Conservation (phyloP, 1,140 invertebrate genomes). For the Polyergus mexicanus region DNA sequence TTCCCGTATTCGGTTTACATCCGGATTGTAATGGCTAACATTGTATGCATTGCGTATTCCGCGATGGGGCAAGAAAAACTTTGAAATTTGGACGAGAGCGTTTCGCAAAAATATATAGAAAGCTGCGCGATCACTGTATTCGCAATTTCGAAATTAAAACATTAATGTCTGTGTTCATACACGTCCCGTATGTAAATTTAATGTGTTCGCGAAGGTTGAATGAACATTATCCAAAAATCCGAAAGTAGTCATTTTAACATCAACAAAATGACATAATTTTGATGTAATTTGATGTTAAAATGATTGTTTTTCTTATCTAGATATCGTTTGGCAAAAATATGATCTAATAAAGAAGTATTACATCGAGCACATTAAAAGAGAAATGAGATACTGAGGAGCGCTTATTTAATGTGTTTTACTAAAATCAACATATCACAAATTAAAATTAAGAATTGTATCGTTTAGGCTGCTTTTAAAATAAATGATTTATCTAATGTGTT, state of each 20-base stretch:
- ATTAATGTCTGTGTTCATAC: constrained; percentile 39
- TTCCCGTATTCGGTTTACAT: not conserved
- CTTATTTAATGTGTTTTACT: not conserved
- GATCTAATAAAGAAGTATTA: not conserved
- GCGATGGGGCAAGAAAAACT: constrained; percentile 55
- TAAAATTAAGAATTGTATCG: not conserved
- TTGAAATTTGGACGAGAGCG: constrained; percentile 33
- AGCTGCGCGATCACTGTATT: not conserved
- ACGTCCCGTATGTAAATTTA: constrained; percentile 39
- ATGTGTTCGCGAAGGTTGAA: constrained; percentile 23
- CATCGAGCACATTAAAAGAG: not conserved
- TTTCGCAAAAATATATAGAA: constrained; percentile 50
- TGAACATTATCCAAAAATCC: not conserved
- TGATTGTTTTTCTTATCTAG: too few relatives aligned
- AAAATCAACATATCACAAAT: not conserved
- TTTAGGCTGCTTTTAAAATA: not conserved
- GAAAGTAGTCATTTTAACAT: too few relatives aligned
- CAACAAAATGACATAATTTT: too few relatives aligned
- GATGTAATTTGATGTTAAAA: too few relatives aligned
- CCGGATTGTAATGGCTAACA: not conserved
- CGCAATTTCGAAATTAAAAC: constrained; percentile 57
- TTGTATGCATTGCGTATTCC: constrained; percentile 47
- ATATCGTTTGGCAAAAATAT: constrained; percentile 17
- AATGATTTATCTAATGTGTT: not conserved
- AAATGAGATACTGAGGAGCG: not conserved